A percentile compares a stretch with the other conserved stretches of the same genome.
These are phyloP conservation scores for Calameuta idolon DNA, from an alignment of 2,888 invertebrate genomes.

Conservation along the genomic window DNA sequence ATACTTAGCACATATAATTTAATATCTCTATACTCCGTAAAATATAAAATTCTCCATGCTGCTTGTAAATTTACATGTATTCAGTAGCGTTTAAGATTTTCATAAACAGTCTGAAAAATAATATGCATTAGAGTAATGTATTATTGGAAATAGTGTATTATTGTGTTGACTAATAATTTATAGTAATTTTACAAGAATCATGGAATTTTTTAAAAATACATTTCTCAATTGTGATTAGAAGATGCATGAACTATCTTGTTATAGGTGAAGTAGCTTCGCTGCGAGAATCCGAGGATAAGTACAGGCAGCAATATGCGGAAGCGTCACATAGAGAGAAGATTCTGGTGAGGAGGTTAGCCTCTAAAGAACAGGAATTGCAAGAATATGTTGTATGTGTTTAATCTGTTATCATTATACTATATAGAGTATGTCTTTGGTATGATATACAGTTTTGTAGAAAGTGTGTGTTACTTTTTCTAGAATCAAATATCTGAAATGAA, in stretches of 20 bases:
- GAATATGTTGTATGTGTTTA: constrained; percentile 87
- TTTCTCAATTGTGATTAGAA: constrained; percentile 14
- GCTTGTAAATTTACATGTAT: constrained; percentile 12
- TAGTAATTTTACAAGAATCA: background rate
- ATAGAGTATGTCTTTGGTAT: background rate
- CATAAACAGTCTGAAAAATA: background rate
- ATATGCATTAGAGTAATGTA: background rate
- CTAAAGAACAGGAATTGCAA: constrained; percentile 97
- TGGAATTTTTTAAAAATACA: background rate
- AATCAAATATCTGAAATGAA: constrained; percentile 95
- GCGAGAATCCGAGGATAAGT: constrained; percentile 83
- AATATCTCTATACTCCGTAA: constrained; percentile 15
- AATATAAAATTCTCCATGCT: constrained; percentile 17
- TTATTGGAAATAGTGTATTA: background rate
- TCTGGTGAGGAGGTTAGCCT: constrained; percentile 89
- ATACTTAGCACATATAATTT: constrained; percentile 20
- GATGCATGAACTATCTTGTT: constrained; percentile 57
- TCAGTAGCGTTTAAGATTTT: background rate
- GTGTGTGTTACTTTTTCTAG: constrained; percentile 68
- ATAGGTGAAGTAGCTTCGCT: constrained; percentile 79
- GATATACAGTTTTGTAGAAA: background rate
- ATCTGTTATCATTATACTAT: background rate
- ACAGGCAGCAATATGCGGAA: constrained; percentile 85
- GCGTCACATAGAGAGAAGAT: constrained; percentile 92
- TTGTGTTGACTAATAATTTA: background rate